Evolutionary conservation across 2,888 invertebrate species (phyloP).

Genomic region (Drosophila mulleri): DNA sequence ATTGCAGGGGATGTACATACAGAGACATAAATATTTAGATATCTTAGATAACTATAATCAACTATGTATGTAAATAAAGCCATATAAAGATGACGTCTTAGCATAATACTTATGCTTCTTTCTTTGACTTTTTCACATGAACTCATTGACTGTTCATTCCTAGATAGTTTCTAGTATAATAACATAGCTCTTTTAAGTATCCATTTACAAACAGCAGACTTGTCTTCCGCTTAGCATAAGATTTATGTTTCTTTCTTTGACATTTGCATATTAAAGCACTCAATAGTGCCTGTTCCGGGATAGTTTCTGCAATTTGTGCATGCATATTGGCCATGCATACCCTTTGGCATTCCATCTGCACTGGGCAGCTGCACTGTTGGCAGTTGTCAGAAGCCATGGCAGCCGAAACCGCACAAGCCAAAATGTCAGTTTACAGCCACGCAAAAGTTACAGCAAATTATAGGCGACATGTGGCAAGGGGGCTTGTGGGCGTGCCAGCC

Average conservation of each 20-base stretch:
- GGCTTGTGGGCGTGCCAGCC: constrained; percentile 47
- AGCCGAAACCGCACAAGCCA: constrained; percentile 53
- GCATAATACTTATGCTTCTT: no score
- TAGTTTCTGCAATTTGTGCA: neutral
- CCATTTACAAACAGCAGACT: neutral
- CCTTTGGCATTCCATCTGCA: neutral
- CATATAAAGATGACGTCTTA: no score
- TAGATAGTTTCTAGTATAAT: no score
- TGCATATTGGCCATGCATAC: neutral
- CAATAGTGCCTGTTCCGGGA: neutral
- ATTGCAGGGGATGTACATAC: no score
- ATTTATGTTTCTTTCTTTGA: no score
- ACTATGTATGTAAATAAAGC: no score
- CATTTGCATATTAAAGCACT: no score
- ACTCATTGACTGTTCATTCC: no score
- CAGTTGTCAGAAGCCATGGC: constrained; percentile 37
- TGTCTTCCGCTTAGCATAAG: neutral
- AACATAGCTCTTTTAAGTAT: no score
- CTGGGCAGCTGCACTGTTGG: constrained; percentile 23
- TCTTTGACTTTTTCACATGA: no score
- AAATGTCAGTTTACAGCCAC: constrained; percentile 61
- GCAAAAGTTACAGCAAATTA: constrained; percentile 68
- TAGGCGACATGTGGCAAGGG: constrained; percentile 69
- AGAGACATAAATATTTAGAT: no score
- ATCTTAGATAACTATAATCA: no score